A percentile compares a stretch with the other conserved stretches of the same genome.
Conservation (phyloP, 2,113 vertebrate species). For the Phylloscopus trochilus region DNA sequence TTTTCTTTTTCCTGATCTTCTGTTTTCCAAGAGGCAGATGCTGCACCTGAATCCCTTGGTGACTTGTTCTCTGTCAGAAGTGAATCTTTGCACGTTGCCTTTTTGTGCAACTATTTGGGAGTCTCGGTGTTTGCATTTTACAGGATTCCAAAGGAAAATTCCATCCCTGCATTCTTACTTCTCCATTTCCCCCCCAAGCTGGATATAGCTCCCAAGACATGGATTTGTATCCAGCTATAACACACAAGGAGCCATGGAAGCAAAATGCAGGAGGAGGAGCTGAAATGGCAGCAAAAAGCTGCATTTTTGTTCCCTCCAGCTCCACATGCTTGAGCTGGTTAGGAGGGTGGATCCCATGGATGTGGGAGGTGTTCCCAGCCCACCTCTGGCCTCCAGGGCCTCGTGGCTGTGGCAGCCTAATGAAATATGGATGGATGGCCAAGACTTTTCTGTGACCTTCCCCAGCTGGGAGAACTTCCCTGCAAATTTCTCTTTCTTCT, state of each 20-base stretch:
- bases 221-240: background rate
- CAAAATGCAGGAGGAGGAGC: background rate
- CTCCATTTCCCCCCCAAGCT: background rate
- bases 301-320: background rate
- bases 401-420: background rate
- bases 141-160: background rate
- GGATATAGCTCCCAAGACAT: background rate
- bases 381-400: background rate
- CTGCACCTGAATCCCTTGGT: background rate
- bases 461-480: background rate
- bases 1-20: background rate
- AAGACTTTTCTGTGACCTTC: background rate
- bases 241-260: background rate
- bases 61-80: background rate
- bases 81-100: rapidly evolving
- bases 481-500: background rate
- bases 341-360: background rate
- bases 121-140: background rate
- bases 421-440: background rate
- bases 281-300: background rate
- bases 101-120: background rate
- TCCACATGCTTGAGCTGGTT: background rate
- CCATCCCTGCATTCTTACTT: background rate
- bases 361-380: background rate
- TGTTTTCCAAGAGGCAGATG: background rate